Evolutionary conservation across 2,888 invertebrate species (phyloP).

Genomic region (Exocentrus adspersus): DNA sequence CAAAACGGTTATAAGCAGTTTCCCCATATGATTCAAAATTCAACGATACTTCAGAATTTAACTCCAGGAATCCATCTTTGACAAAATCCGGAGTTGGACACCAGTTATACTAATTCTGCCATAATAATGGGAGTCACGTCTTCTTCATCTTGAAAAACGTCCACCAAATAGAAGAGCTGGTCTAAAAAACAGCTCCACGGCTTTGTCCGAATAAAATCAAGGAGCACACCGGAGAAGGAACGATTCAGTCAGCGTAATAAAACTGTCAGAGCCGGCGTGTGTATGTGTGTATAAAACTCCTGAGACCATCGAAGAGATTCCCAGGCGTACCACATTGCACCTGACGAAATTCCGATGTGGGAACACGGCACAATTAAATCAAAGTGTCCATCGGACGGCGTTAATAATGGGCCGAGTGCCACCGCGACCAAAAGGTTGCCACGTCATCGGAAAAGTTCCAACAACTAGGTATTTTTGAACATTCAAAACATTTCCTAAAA

Average conservation of each 20-base stretch:
- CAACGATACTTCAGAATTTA: background rate
- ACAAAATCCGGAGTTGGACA: no score
- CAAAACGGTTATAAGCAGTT: background rate
- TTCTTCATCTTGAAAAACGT: no score
- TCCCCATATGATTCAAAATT: no score
- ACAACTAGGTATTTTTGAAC: no score
- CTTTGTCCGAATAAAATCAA: no score
- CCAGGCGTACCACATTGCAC: slow-evolving; percentile 51
- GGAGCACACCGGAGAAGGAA: no score
- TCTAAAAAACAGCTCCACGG: no score
- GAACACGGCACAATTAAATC: slow-evolving; percentile 61
- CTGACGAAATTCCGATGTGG: slow-evolving; percentile 56
- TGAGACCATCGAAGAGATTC: slow-evolving; percentile 33
- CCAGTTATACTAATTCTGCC: no score
- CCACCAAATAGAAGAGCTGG: no score
- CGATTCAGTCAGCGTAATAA: slow-evolving; percentile 40
- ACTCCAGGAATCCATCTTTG: no score
- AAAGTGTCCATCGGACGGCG: slow-evolving; percentile 57
- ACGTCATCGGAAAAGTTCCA: slow-evolving; percentile 25
- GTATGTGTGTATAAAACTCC: slow-evolving; percentile 36
- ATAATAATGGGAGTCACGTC: no score
- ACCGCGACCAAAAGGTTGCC: slow-evolving; percentile 46
- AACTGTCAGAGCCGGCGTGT: slow-evolving; percentile 42
- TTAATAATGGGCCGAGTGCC: slow-evolving; percentile 54
- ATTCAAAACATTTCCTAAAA: no score